A percentile compares a stretch with the other conserved stretches of the same genome.
These are phyloP conservation scores for Zygogramma bicolorata DNA, from an alignment of 2,888 invertebrate genomes.

Conservation along the genomic window DNA sequence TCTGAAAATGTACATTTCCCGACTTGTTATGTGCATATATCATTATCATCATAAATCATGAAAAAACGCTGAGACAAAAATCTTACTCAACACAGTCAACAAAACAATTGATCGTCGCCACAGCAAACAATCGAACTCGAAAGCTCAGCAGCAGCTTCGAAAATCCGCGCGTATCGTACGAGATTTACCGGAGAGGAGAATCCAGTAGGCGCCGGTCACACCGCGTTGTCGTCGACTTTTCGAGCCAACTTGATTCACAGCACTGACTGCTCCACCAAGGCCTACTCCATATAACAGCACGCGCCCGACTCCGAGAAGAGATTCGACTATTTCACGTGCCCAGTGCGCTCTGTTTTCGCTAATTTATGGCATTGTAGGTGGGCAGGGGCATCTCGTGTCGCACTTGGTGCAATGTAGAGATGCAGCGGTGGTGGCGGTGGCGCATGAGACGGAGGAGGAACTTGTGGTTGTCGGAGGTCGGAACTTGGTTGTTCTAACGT, in stretches of 20 bases:
- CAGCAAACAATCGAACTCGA: constrained; percentile 15
- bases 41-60: neutral
- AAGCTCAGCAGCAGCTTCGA: constrained; percentile 6
- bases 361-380: constrained; percentile 31
- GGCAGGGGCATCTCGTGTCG: constrained; percentile 25
- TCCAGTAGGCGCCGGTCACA: constrained; percentile 6
- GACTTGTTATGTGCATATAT: too few relatives aligned
- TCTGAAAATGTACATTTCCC: too few relatives aligned
- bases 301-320: constrained; percentile 38
- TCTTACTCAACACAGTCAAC: constrained; percentile 34
- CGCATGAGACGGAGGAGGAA: neutral
- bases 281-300: constrained; percentile 36
- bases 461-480: constrained; percentile 28
- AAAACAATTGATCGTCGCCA: neutral
- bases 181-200: constrained; percentile 16
- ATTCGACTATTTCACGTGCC: constrained; percentile 29
- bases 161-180: constrained; percentile 19
- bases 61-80: neutral
- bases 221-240: constrained; percentile 26
- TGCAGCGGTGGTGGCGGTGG: constrained; percentile 7
- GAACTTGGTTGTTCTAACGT: constrained; percentile 1
- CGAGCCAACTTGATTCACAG: constrained; percentile 38
- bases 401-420: constrained; percentile 16
- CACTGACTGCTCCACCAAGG: constrained; percentile 34
- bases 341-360: constrained; percentile 28